Evolutionary conservation across 2,113 vertebrate species (phyloP), one percentile per base, ranked within the genome.

Genomic region (Castor canadensis): DNA sequence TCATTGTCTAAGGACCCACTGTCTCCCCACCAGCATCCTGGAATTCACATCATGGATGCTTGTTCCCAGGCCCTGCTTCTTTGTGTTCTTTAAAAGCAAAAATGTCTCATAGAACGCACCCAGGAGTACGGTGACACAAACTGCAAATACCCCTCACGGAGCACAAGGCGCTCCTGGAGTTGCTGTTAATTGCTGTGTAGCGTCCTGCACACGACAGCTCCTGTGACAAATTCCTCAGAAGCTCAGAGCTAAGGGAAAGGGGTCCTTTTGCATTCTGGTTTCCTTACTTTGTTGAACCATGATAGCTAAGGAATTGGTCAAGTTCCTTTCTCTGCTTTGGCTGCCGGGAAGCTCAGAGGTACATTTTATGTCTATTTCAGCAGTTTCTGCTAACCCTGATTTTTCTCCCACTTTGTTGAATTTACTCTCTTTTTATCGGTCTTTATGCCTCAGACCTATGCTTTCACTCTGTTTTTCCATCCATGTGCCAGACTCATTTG

Each of bases 131-230:
- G 45, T 16, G 17, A 35, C 32, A 45, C 13, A 13, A 20, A 32
- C 30, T 4, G 0, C 43, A 58, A 45, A 52, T 0, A 24, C 76
- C n/a, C 8, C 26, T 17, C 7, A 19, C 13, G 28, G 26, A 64
- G 62, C 3, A 10, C 10, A 40, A 76, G 4, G 38, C 5, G 16
- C 32, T 12, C 2, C 20, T 9, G 20, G 49, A 9, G 38, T 6
- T 19, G 3, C 13, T 12, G 30, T 60, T 64, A 52, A 5, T 0
- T 1, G 24, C 11, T 5, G 6, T 3, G 3, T 6, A 2, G 38
- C 22, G 22, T 16, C 60, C 35, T 32, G 28, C 49, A 6, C 6
- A 17, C 9, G 60, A n/a, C 60, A 49, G 43, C 45, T 26, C 35
- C 11, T 3, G 8, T 4, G 35, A 13, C 8, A 2, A 15, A 11